Evolutionary conservation across 2,797 vertebrate species (phyloP).

Genomic region (Chelmon rostratus): DNA sequence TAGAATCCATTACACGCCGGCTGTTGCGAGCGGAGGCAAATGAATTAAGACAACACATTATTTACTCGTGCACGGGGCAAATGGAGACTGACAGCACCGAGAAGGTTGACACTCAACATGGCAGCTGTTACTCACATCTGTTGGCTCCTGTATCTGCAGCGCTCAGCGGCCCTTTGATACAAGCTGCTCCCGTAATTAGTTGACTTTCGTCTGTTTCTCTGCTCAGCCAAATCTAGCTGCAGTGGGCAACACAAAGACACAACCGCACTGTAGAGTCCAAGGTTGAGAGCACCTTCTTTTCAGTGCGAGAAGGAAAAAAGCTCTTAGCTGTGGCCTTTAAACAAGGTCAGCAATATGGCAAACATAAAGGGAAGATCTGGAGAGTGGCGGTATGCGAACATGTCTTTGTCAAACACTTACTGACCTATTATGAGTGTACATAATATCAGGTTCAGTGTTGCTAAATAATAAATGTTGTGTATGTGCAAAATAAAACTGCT

Average conservation of each 20-base stretch:
- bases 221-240: conserved; percentile 47
- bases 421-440: background rate
- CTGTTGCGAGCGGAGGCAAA: conserved; percentile 76
- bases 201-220: conserved; percentile 61
- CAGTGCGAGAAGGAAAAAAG: conserved; percentile 8
- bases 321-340: conserved; percentile 42
- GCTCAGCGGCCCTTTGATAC: conserved; percentile 73
- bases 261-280: conserved; percentile 2
- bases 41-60: conserved; percentile 84
- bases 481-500: conserved; percentile 4
- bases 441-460: background rate
- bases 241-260: conserved; percentile 49
- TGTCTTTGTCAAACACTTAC: conserved; percentile 3
- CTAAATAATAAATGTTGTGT: conserved; percentile 13
- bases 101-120: conserved; percentile 77
- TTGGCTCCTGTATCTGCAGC: conserved; percentile 60
- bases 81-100: conserved; percentile 77
- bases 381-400: conserved; percentile 10
- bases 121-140: conserved; percentile 85
- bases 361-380: conserved; percentile 22
- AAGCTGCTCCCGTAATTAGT: conserved; percentile 69
- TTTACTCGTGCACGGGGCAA: conserved; percentile 75
- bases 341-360: conserved; percentile 44
- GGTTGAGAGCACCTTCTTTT: conserved; percentile 39
- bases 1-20: conserved; percentile 79